Percentiles rank a stretch among this genome's conserved stretches.
Conservation (phyloP, 1,140 invertebrate genomes). For the Eciton burchellii region DNA sequence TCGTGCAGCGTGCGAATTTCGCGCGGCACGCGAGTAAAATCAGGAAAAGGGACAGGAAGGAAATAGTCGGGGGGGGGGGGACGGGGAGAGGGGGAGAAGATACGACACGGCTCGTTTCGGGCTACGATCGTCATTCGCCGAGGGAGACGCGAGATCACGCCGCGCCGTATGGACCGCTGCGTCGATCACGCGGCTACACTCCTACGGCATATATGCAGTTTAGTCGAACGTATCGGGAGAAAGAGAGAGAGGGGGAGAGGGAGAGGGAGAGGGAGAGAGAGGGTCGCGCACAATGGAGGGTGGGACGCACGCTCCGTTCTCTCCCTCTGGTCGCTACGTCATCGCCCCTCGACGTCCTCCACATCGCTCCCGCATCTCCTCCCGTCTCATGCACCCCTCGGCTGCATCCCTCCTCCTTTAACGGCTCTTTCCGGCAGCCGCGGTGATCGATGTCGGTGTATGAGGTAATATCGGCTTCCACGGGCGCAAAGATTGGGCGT, state of each 20-base stretch:
- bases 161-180: conserved; percentile 6
- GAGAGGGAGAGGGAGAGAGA: conserved; percentile 30
- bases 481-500: conserved; percentile 42
- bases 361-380: conserved; percentile 15
- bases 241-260: no score
- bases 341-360: conserved; percentile 10
- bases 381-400: conserved; percentile 22
- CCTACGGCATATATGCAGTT: conserved; percentile 65
- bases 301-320: conserved; percentile 48
- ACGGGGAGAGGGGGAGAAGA: conserved; percentile 32
- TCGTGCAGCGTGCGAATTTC: conserved; percentile 43
- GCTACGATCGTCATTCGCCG: conserved; percentile 29
- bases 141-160: conserved; percentile 33
- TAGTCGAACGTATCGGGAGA: conserved; percentile 40
- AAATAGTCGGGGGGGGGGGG: no score
- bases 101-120: conserved; percentile 6
- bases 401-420: conserved; percentile 17
- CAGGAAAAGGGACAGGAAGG: conserved; percentile 11
- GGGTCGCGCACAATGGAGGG: conserved; percentile 43
- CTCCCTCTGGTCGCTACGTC: conserved; percentile 8
- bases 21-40: neutral
- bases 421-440: conserved; percentile 46
- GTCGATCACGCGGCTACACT: conserved; percentile 62
- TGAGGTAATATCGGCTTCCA: conserved; percentile 68
- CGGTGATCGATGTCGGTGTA: conserved; percentile 79